Evolutionary conservation across 2,797 vertebrate genomes (phyloP), one percentile per base, ranked within the genome.

Genomic region (Smutsia gigantea): DNA sequence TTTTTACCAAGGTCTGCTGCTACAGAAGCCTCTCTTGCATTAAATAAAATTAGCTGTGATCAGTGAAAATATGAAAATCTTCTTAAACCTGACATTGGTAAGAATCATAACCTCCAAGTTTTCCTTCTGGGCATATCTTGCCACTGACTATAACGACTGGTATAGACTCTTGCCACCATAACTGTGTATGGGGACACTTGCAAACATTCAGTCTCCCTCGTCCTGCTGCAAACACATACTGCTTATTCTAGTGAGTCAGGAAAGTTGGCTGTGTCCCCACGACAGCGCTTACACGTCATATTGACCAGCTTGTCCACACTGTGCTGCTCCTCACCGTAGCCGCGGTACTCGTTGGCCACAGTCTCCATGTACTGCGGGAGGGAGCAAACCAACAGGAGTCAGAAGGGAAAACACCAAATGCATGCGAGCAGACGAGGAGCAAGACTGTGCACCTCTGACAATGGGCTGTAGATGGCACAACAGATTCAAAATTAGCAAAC

Each of bases 281-380:
- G 1, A 10, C 42, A 63, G 51, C 17, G 90, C 98, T 98, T 98
- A 99, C 99, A 99, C 27, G 99, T 99, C 99, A 99, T 98, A 51
- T 99, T 99, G 98, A 99, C 98, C 97, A 99, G 98, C 95, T 99
- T 99, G 98, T 99, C 99, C 92, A 97, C 97, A 25, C 98, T 98
- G 95, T 99, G 98, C 2, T 98, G 97, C 63, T 99, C 98, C 86
- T 99, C 99, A 10, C 98, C 98, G 0, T 98, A 98, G 15, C 98
- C 98, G 18, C 99, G 98, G 97, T 99, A 99, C 53, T 18, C 42
- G 19, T 97, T 98, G 92, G 99, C 97, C 91, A 99, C 98, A 7
- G 97, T 98, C 98, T 99, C 99, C 99, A 99, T 99, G 81, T 98
- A 98, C 99, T 99, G 71, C 81, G 96, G 31, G 21, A 7, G 39